These are phyloP conservation scores for Cremastinae sp. DNA, from an alignment of 2,888 invertebrate species.

Conservation along the genomic window DNA sequence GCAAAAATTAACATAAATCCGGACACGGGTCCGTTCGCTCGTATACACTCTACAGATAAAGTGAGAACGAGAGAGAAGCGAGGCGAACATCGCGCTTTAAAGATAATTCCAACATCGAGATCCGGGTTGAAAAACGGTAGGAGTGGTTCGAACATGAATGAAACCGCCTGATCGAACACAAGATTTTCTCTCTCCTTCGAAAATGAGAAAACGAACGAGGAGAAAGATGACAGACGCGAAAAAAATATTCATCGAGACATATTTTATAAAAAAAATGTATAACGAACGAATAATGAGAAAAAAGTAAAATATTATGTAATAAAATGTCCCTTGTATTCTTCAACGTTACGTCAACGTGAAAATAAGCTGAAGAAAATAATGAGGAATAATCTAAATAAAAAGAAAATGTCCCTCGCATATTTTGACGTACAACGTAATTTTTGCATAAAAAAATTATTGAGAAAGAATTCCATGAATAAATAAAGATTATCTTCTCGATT, in stretches of 20 bases:
- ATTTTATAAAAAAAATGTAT: not conserved
- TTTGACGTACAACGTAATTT: too few species aligned
- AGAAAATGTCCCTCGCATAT: too few species aligned
- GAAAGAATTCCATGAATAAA: too few species aligned
- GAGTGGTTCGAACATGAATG: slow-evolving; percentile 51
- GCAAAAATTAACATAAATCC: slow-evolving; percentile 1
- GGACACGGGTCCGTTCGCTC: not conserved
- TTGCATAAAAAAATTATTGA: too few species aligned
- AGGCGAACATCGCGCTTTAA: slow-evolving; percentile 19
- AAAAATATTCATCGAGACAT: not conserved
- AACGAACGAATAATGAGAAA: not conserved
- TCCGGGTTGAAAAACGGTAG: slow-evolving; percentile 45
- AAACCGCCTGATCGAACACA: slow-evolving; percentile 37
- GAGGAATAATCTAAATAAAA: too few species aligned
- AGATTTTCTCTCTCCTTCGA: slow-evolving; percentile 29
- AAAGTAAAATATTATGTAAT: too few species aligned
- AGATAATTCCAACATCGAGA: slow-evolving; percentile 32
- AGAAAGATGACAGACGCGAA: slow-evolving; percentile 1
- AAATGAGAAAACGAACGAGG: not conserved
- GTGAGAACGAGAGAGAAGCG: not conserved
- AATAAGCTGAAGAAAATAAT: too few species aligned
- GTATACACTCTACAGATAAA: not conserved
- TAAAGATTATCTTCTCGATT: too few species aligned
- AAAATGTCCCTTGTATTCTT: too few species aligned
- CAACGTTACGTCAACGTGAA: too few species aligned